Conservation (phyloP, 2,888 invertebrate species). For the Malacosoma neustria region DNA sequence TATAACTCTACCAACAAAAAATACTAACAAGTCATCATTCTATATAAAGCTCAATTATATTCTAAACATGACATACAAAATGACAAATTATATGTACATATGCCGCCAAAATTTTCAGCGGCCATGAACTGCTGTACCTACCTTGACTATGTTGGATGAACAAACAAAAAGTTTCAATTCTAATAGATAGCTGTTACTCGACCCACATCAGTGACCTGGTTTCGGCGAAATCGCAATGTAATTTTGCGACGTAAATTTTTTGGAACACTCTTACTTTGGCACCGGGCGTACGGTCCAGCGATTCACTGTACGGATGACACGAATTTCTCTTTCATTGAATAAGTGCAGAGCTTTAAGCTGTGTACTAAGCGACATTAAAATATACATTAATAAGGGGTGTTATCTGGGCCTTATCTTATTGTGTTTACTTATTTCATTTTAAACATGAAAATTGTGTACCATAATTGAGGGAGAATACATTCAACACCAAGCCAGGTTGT, state of each 20-base stretch:
- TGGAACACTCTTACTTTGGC: conserved; percentile 72
- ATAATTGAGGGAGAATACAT: too few species aligned
- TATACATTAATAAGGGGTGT: conserved; percentile 13
- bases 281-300: conserved; percentile 45
- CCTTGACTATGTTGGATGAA: conserved; percentile 39
- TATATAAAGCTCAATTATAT: conserved; percentile 16
- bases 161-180: conserved; percentile 49
- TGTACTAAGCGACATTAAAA: conserved; percentile 21
- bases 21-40: not conserved
- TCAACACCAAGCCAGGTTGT: too few species aligned
- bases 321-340: conserved; percentile 70
- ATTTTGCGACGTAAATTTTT: conserved; percentile 70
- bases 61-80: conserved; percentile 20
- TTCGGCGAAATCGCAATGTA: conserved; percentile 72
- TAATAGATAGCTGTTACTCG: conserved; percentile 67
- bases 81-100: conserved; percentile 20
- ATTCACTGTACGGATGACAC: conserved; percentile 47
- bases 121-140: conserved; percentile 50
- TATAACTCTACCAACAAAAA: not conserved
- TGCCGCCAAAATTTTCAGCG: conserved; percentile 31
- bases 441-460: not conserved
- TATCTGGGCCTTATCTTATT: not conserved
- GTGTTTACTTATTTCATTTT: not conserved
- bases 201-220: conserved; percentile 66
- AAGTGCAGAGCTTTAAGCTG: conserved; percentile 30